phyloP scores from a whole-genome alignment of 2,797 vertebrate genomes.

The Cryptoblepharus egeriae region DNA sequence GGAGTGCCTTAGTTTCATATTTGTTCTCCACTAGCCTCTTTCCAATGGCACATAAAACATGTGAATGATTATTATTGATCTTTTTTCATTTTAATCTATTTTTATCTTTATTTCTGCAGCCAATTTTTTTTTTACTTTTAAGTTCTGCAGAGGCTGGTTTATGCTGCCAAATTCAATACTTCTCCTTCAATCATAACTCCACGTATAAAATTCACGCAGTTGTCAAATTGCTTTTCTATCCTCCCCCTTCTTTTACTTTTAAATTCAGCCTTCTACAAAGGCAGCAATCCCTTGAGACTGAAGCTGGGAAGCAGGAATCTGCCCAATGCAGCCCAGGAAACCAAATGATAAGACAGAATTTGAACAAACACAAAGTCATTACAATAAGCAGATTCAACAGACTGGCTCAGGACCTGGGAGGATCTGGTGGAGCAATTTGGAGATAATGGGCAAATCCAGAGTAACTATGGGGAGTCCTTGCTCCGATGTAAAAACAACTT shows the following conservation, averaged over 20 bases:
- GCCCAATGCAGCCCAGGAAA: no score
- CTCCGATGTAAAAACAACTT: no score
- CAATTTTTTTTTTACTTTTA: neutral
- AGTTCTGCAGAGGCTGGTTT: neutral
- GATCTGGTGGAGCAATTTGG: no score
- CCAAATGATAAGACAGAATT: no score
- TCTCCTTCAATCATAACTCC: neutral
- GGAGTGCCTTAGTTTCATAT: neutral
- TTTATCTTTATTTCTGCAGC: neutral
- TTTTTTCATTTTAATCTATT: neutral
- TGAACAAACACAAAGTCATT: no score
- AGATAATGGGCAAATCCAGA: no score
- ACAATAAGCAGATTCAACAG: no score
- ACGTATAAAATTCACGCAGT: slow-evolving; percentile 9
- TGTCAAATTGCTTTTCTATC: slow-evolving; percentile 19
- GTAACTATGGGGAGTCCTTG: no score
- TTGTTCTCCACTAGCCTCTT: slow-evolving; percentile 23
- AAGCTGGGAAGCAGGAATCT: no score
- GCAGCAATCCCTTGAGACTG: neutral
- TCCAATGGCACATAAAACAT: slow-evolving; percentile 22
- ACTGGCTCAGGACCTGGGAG: no score
- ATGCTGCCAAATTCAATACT: slow-evolving; percentile 26
- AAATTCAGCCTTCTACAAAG: slow-evolving; percentile 24
- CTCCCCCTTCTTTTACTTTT: slow-evolving; percentile 29
- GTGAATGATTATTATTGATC: slow-evolving; percentile 13